Conservation (phyloP, 2,797 vertebrate species). For the Pangasius mekongensis region DNA sequence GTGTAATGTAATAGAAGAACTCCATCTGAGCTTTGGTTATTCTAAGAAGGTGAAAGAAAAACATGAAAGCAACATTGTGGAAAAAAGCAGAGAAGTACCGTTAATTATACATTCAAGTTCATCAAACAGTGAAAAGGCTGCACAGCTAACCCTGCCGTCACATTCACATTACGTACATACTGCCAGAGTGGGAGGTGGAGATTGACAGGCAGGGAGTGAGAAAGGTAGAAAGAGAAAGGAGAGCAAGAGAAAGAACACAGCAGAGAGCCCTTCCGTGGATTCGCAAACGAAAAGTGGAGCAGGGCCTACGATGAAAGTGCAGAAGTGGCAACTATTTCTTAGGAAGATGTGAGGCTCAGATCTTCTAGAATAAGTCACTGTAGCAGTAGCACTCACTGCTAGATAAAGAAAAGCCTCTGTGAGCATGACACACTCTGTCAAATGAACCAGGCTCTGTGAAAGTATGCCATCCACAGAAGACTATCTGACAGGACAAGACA, state of each 20-base stretch:
- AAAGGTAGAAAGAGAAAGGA: conserved; percentile 20
- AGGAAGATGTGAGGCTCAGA: conserved; percentile 47
- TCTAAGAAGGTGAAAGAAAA: not conserved
- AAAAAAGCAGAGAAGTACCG: not conserved
- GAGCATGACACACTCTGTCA: conserved; percentile 75
- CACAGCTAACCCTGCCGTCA: conserved; percentile 36
- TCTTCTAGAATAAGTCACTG: conserved; percentile 50
- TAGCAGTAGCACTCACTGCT: conserved; percentile 42
- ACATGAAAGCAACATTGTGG: not conserved
- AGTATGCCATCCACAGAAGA: conserved; percentile 43
- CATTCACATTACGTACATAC: conserved; percentile 33
- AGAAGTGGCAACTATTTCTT: conserved; percentile 56
- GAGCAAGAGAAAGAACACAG: conserved; percentile 21
- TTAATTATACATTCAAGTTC: conserved; percentile 32
- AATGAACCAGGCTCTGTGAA: conserved; percentile 70
- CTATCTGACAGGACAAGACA: conserved; percentile 34
- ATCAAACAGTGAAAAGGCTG: conserved; percentile 44
- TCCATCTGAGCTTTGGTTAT: not conserved
- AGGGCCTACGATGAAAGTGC: conserved; percentile 53
- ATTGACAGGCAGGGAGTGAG: conserved; percentile 19
- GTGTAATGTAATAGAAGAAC: not conserved
- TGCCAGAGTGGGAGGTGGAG: conserved; percentile 26
- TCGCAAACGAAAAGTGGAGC: conserved; percentile 47
- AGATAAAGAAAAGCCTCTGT: conserved; percentile 55
- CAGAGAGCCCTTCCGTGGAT: conserved; percentile 9